Evolutionary conservation across 2,888 invertebrate species (phyloP).

Genomic region (Labia minor): DNA sequence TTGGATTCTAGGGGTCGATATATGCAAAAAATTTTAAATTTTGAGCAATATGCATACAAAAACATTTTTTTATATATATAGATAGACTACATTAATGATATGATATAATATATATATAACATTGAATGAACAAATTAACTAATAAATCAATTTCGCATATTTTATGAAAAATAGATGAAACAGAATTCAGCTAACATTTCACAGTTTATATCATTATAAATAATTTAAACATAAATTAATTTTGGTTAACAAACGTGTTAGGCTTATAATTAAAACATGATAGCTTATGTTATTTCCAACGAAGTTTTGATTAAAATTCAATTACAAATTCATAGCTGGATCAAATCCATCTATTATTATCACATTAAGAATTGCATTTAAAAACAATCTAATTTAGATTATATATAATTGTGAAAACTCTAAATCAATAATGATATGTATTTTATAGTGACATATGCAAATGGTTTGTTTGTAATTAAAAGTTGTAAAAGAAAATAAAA

Average conservation of each 20-base stretch:
- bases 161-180: background rate
- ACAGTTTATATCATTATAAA: constrained; percentile 1
- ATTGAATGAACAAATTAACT: background rate
- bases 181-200: background rate
- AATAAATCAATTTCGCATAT: background rate
- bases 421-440: background rate
- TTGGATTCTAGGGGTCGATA: no score
- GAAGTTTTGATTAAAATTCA: constrained; percentile 13
- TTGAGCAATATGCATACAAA: no score
- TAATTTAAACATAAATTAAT: constrained; percentile 13
- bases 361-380: constrained; percentile 13
- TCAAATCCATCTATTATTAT: constrained; percentile 13
- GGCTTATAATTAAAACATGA: constrained; percentile 13
- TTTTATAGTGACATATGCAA: background rate
- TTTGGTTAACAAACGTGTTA: constrained; percentile 7
- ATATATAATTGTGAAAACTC: background rate
- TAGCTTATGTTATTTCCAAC: constrained; percentile 13
- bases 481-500: no score
- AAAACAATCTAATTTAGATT: constrained; percentile 4
- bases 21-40: no score
- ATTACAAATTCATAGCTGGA: background rate
- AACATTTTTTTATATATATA: no score
- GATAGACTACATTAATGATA: no score
- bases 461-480: no score
- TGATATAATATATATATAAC: no score